phyloP scores from a whole-genome alignment of 2,113 vertebrate genomes.

The Choloepus hoffmanni region DNA sequence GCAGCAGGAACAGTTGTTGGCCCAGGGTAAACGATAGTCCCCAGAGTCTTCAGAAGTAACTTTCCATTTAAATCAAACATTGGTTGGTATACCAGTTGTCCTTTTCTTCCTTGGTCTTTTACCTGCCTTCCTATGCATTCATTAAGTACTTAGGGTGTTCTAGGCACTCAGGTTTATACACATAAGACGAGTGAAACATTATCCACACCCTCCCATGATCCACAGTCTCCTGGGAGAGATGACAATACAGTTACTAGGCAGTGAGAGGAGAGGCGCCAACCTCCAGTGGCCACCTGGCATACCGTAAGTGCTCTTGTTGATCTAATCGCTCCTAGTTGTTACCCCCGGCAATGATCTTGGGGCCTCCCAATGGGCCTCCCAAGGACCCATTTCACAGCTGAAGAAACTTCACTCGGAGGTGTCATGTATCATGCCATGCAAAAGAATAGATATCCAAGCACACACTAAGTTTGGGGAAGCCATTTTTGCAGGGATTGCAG shows the following conservation, averaged over 20 bases:
- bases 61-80: not conserved
- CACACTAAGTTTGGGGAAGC: not conserved
- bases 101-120: not conserved
- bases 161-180: not conserved
- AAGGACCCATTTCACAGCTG: not conserved
- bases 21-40: not conserved
- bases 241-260: not conserved
- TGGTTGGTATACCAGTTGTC: slow-evolving; percentile 5
- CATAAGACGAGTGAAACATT: not conserved
- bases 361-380: not conserved
- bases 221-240: not conserved
- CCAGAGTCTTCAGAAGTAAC: not conserved
- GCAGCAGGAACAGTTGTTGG: not conserved
- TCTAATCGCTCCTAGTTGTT: not conserved
- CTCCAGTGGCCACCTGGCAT: not conserved
- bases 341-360: not conserved
- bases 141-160: accelerated
- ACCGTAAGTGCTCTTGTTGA: not conserved
- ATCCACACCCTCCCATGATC: not conserved
- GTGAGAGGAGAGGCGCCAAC: not conserved
- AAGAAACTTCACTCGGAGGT: not conserved
- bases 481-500: not conserved
- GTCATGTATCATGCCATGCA: not conserved
- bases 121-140: not conserved
- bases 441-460: not conserved